phyloP scores from a whole-genome alignment of 2,113 vertebrate genomes.

The Corythaeola cristata region DNA sequence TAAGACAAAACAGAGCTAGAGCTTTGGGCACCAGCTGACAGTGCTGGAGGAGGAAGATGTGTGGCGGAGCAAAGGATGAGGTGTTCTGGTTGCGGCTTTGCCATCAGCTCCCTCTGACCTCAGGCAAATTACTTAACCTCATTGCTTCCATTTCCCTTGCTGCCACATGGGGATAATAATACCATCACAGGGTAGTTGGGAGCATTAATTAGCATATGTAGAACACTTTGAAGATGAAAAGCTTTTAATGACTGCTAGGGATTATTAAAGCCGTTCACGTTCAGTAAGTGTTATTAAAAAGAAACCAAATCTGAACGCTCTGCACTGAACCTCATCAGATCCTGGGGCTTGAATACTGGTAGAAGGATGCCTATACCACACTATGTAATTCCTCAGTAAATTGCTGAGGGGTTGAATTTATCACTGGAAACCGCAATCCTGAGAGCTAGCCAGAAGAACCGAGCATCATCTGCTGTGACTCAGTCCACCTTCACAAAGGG shows the following conservation, averaged over 20 bases:
- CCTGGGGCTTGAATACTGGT: slow-evolving; percentile 19
- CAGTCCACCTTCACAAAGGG: background rate
- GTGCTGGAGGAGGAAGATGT: background rate
- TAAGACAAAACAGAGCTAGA: background rate
- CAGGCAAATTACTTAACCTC: slow-evolving; percentile 46
- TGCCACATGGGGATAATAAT: slow-evolving; percentile 58
- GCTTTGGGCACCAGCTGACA: background rate
- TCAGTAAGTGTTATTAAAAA: slow-evolving; percentile 62
- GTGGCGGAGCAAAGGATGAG: background rate
- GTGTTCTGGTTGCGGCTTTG: background rate
- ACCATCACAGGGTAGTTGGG: slow-evolving; percentile 10
- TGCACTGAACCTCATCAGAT: slow-evolving; percentile 49
- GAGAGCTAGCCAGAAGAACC: background rate
- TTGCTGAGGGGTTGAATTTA: slow-evolving; percentile 27
- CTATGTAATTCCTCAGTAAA: background rate
- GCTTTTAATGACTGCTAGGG: slow-evolving; percentile 48
- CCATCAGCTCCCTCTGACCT: slow-evolving; percentile 29
- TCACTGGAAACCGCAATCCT: background rate
- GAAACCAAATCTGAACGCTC: slow-evolving; percentile 42
- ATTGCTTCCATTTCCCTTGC: slow-evolving; percentile 39
- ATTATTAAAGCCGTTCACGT: slow-evolving; percentile 36
- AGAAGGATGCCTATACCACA: background rate
- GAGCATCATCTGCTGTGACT: background rate
- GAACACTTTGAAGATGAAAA: slow-evolving; percentile 65
- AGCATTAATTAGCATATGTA: slow-evolving; percentile 64